Evolutionary conservation across 2,113 vertebrate species (phyloP), one percentile per base, ranked within the genome.

Genomic region (Aleadryas rufinucha): DNA sequence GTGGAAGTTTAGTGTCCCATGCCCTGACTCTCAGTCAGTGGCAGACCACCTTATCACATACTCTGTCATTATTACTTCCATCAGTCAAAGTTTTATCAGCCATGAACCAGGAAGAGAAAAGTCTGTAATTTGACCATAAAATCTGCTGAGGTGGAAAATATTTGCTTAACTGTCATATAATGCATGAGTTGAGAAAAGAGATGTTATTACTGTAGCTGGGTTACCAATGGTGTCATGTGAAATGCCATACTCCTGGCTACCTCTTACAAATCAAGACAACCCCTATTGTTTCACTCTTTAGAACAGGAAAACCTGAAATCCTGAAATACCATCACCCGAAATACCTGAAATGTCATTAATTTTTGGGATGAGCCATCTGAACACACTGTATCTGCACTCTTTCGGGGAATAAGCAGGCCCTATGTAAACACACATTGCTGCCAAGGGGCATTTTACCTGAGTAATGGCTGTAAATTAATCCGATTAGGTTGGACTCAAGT

Each of bases 1-100:
- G 0, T 37, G 9, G 9, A 68, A 49, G 11, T 72, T 61, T 15
- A n/a, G 18, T 82, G 10, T 44, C 49, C 41, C 0, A 0, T 52
- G 49, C 20, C 26, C 53, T 76, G 66, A 59, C 28, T 59, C 21
- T 44, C 59, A 88, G 60, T 16, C 37, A 64, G 37, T 3, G 7
- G 31, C 13, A 44, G 27, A 50, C 7, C 69, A 59, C 44, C 41
- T 18, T 65, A 13, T 37, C 35, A 10, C 11, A 6, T 71, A 42
- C 12, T 68, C 61, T 92, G 37, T 52, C 27, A 22, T 35, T 64
- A 47, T 44, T 64, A 44, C 35, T 53, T 68, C 22, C 20, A 33
- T 65, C 49, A 70, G 31, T 57, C 31, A 8, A 44, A 68, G 37
- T 49, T 69, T 68, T 53, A 42, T 89, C 72, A 81, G 45, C 59